Percentiles rank a stretch among this genome's conserved stretches.
These are phyloP conservation scores for Spodoptera exigua DNA, from an alignment of 2,888 invertebrate genomes.

Conservation along the genomic window DNA sequence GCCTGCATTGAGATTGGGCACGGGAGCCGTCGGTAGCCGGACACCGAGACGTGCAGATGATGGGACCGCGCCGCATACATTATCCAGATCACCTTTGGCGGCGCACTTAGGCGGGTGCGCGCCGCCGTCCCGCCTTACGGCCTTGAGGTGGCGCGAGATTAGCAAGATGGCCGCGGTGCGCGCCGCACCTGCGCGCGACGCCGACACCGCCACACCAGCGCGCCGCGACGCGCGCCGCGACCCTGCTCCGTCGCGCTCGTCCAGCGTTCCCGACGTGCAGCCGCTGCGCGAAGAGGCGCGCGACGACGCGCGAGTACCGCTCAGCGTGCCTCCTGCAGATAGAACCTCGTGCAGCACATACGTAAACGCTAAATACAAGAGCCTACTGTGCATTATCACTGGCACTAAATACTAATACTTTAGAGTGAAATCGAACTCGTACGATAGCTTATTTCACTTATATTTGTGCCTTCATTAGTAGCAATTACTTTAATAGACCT, in stretches of 20 bases:
- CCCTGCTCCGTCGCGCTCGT: conserved; percentile 90
- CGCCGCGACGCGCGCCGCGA: conserved; percentile 95
- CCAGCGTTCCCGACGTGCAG: conserved; percentile 80
- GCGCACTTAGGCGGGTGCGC: conserved; percentile 88
- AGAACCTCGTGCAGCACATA: conserved; percentile 11
- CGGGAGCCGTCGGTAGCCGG: conserved; percentile 67
- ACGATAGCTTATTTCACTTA: too few relatives aligned
- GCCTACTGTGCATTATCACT: too few relatives aligned
- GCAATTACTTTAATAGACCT: too few relatives aligned
- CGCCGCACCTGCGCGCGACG: conserved; percentile 97
- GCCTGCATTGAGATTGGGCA: conserved; percentile 60
- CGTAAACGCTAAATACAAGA: background rate
- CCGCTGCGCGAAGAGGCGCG: conserved; percentile 87
- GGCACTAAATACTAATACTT: too few relatives aligned
- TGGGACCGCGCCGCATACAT: conserved; percentile 88
- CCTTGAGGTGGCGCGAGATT: conserved; percentile 95
- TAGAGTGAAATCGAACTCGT: too few relatives aligned
- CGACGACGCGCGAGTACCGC: conserved; percentile 84
- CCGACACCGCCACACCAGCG: conserved; percentile 92
- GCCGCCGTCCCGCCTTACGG: conserved; percentile 88
- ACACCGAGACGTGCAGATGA: conserved; percentile 84
- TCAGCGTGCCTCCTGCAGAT: conserved; percentile 88
- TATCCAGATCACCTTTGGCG: conserved; percentile 89
- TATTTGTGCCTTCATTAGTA: too few relatives aligned
- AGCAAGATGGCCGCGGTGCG: conserved; percentile 98